Conservation (phyloP, 2,888 invertebrate species). For the Cryptocephalus moraei region DNA sequence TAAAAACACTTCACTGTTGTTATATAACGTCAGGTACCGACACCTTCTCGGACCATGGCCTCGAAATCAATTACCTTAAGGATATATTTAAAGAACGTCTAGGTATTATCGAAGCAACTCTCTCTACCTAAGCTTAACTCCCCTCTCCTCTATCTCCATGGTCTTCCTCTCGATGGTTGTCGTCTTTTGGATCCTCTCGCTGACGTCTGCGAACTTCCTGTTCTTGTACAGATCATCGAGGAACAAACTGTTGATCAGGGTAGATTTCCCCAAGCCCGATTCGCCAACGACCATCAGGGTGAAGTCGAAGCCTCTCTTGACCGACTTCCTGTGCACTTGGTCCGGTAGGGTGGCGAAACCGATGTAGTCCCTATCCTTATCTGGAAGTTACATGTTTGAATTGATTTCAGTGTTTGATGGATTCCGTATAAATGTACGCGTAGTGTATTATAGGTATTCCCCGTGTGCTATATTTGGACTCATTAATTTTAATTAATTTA, state of each 20-base stretch:
- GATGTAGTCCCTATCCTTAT: conserved; percentile 66
- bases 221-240: conserved; percentile 87
- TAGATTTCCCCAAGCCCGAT: conserved; percentile 89
- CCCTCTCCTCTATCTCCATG: conserved; percentile 91
- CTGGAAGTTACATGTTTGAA: conserved; percentile 14
- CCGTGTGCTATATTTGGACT: no score
- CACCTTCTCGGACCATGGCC: no score
- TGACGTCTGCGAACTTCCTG: conserved; percentile 61
- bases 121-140: conserved; percentile 64
- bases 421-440: neutral
- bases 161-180: conserved; percentile 68
- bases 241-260: conserved; percentile 88
- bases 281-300: conserved; percentile 95
- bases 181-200: conserved; percentile 53
- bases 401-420: neutral
- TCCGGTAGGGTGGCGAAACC: conserved; percentile 93
- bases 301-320: conserved; percentile 93
- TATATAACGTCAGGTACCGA: no score
- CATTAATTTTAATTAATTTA: no score
- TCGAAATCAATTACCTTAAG: no score
- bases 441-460: no score
- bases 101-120: no score
- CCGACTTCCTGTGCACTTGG: conserved; percentile 93
- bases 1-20: no score
- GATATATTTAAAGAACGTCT: no score